Percentiles rank a stretch among this genome's conserved stretches.
Evolutionary conservation across 2,888 invertebrate genomes (phyloP).

Genomic region (Callyntrura sp.): DNA sequence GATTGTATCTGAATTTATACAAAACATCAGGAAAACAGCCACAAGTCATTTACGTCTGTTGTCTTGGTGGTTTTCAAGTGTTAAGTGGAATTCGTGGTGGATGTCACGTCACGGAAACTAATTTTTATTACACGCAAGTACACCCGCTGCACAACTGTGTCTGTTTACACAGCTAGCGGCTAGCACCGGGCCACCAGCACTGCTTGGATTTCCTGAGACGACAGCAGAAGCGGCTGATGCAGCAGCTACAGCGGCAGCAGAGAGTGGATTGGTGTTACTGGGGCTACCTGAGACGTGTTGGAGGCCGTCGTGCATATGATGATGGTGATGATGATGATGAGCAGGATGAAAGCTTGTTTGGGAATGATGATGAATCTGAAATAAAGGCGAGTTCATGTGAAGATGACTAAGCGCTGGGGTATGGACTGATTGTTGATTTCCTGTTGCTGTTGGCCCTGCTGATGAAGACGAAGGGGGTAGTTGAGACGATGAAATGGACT

Average conservation of each 20-base stretch:
- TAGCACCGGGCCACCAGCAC: conserved; percentile 84
- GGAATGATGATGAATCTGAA: conserved; percentile 75
- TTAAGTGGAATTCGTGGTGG: background rate
- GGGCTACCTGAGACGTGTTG: conserved; percentile 77
- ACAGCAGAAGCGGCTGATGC: conserved; percentile 47
- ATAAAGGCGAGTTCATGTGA: conserved; percentile 75
- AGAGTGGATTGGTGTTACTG: conserved; percentile 62
- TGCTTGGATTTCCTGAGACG: background rate
- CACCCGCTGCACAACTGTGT: background rate
- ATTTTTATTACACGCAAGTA: background rate
- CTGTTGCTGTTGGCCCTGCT: conserved; percentile 63
- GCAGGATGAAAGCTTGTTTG: conserved; percentile 68
- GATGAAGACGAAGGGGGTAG: conserved; percentile 65
- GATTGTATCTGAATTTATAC: background rate
- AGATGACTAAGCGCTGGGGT: conserved; percentile 75
- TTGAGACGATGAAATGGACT: conserved; percentile 59
- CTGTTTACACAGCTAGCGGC: conserved; percentile 83
- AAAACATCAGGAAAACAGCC: background rate
- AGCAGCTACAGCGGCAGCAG: conserved; percentile 36
- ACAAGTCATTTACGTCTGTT: background rate
- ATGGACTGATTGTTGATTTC: conserved; percentile 71
- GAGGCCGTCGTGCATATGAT: conserved; percentile 72
- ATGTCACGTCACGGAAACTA: background rate
- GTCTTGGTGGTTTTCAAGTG: background rate
- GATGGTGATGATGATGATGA: conserved; percentile 75